Conservation (phyloP, 2,888 invertebrate species). For the Mongoloraphidia duomilia region DNA sequence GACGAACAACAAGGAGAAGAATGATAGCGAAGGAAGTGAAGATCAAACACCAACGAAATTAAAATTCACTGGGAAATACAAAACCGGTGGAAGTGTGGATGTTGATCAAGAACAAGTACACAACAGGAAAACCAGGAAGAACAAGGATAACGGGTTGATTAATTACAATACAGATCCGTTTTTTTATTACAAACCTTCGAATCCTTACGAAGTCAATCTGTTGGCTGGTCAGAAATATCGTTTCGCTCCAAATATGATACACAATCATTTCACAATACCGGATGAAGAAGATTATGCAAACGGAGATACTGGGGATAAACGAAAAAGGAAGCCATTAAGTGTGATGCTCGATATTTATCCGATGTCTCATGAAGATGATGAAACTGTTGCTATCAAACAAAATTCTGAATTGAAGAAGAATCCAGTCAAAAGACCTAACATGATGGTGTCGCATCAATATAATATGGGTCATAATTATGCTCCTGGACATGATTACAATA, state of each 20-base stretch:
- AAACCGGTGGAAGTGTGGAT: not conserved
- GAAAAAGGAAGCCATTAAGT: conserved; percentile 39
- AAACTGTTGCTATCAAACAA: conserved; percentile 13
- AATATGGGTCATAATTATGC: no score
- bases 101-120: no score
- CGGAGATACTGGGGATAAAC: conserved; percentile 17
- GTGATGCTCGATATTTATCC: conserved; percentile 51
- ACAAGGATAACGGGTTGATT: not conserved
- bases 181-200: conserved; percentile 54
- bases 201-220: conserved; percentile 59
- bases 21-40: not conserved
- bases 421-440: no score
- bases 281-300: not conserved
- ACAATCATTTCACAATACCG: not conserved
- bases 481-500: conserved; percentile 1
- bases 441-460: no score
- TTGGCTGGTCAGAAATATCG: conserved; percentile 41
- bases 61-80: not conserved
- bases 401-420: no score
- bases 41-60: not conserved
- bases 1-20: not conserved
- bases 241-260: conserved; percentile 25
- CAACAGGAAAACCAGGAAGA: not conserved
- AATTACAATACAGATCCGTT: conserved; percentile 41
- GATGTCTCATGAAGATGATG: conserved; percentile 29